These are phyloP conservation scores for Mastigias papua DNA, from an alignment of 30 jellyfish, hydroid and myxozoan genomes.

Conservation along the genomic window DNA sequence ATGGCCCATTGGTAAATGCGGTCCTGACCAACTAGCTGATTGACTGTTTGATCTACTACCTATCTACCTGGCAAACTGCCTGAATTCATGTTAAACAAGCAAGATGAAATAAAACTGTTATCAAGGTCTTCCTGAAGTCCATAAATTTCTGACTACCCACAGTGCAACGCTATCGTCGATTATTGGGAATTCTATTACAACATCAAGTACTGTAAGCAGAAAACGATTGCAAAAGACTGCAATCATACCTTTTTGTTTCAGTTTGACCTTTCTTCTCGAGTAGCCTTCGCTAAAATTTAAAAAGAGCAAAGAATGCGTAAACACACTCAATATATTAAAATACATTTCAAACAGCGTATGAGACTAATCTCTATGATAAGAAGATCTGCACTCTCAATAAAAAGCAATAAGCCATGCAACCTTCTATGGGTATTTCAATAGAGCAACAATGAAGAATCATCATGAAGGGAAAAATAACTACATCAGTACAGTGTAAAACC, in stretches of 20 bases:
- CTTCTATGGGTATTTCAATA: no score
- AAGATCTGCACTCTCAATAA: no score
- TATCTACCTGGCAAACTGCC: background rate
- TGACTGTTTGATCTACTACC: no score
- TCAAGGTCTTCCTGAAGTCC: background rate
- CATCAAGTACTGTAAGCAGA: background rate
- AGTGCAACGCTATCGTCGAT: background rate
- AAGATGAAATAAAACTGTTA: background rate
- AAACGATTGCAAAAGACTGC: background rate
- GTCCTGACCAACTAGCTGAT: no score
- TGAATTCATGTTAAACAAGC: background rate
- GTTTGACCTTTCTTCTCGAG: slow-evolving; percentile 84
- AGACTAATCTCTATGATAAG: no score
- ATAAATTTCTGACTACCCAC: background rate
- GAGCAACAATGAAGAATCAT: no score
- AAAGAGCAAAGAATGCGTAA: background rate
- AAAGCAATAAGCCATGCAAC: no score
- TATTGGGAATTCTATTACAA: background rate
- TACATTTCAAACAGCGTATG: no score
- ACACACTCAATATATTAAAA: no score
- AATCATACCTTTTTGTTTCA: slow-evolving; percentile 64
- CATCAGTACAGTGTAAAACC: no score
- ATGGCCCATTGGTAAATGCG: no score
- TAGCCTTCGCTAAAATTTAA: slow-evolving; percentile 78
- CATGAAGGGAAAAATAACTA: no score